Percentiles rank a stretch among this genome's conserved stretches.
These are phyloP conservation scores for Trissolcus basalis DNA, from an alignment of 1,140 invertebrate genomes.

Conservation along the genomic window DNA sequence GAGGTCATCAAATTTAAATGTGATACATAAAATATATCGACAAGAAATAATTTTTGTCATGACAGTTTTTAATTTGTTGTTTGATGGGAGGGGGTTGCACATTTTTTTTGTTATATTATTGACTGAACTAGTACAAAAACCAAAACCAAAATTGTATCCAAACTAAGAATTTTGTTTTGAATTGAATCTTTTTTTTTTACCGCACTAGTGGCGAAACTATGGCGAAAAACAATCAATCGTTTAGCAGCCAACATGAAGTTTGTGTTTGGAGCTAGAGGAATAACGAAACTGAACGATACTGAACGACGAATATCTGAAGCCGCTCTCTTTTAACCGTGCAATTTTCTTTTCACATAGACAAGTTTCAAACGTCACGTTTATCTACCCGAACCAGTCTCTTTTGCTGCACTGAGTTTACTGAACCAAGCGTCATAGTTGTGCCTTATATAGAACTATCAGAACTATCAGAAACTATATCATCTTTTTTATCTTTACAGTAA, in stretches of 20 bases:
- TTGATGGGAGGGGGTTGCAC: no score
- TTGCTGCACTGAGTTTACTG: constrained; percentile 42
- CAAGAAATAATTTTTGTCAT: no score
- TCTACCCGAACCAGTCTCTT: constrained; percentile 38
- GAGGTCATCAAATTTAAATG: no score
- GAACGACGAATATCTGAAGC: constrained; percentile 2
- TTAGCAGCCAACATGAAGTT: constrained; percentile 42
- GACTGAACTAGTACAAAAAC: no score
- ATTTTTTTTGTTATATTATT: no score
- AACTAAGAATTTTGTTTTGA: no score
- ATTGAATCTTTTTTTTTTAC: constrained; percentile 18
- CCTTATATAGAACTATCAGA: constrained; percentile 38
- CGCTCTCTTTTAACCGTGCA: constrained; percentile 38
- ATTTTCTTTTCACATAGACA: constrained; percentile 31
- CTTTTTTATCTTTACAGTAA: not conserved
- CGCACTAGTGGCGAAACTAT: constrained; percentile 41
- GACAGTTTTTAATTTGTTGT: no score
- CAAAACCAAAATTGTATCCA: no score
- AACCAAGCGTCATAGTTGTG: constrained; percentile 19
- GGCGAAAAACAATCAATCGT: constrained; percentile 35
- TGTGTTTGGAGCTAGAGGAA: constrained; percentile 20
- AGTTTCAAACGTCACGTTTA: constrained; percentile 41
- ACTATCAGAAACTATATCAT: not conserved
- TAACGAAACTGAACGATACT: constrained; percentile 28
- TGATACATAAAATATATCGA: no score